Percentiles rank a stretch among this genome's conserved stretches.
Conservation (phyloP, 2,113 vertebrate species). For the Manacus vitellinus region DNA sequence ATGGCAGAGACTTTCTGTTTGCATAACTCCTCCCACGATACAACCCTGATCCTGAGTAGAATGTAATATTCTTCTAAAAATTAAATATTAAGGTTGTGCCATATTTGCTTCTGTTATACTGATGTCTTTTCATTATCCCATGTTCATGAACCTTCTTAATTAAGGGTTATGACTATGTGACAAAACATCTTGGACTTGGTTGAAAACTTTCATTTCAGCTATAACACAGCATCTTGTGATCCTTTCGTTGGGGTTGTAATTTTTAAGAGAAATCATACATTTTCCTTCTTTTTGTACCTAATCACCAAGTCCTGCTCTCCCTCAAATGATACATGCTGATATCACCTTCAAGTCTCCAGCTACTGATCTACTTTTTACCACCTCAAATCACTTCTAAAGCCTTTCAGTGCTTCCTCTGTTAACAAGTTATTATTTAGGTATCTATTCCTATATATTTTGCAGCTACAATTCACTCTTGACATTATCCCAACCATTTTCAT, state of each 20-base stretch:
- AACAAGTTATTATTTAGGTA: neutral
- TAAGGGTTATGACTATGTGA: neutral
- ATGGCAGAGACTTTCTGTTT: neutral
- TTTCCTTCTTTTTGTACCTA: neutral
- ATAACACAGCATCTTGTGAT: neutral
- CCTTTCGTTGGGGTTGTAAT: neutral
- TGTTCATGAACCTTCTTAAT: neutral
- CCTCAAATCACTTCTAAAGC: neutral
- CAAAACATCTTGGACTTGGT: neutral
- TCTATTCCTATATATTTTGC: neutral
- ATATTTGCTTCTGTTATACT: neutral
- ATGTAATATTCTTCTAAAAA: neutral
- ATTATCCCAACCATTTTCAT: neutral
- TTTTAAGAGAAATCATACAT: neutral
- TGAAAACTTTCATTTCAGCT: neutral
- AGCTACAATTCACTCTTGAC: neutral
- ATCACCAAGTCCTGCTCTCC: neutral
- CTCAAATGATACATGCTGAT: fast-evolving
- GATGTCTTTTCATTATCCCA: neutral
- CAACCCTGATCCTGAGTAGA: neutral
- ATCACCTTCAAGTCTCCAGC: neutral
- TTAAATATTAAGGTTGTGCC: neutral
- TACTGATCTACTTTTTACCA: neutral
- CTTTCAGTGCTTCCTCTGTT: neutral
- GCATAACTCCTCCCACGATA: neutral